Base-by-base conservation (phyloP, 2,113 vertebrate species). In the Dromiciops gliroides region DNA sequence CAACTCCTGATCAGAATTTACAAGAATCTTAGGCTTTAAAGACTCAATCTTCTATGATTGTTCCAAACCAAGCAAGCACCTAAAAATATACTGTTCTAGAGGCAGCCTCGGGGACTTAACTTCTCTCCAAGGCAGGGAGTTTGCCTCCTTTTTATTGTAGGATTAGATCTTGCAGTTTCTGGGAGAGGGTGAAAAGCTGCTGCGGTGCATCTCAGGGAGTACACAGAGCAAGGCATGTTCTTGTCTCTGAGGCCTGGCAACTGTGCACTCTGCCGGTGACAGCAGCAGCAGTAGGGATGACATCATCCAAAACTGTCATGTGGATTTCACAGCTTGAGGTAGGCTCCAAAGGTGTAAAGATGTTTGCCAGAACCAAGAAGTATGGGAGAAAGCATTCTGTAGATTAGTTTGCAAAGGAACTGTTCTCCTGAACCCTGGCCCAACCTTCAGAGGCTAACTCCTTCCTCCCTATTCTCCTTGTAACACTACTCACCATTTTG, bases 11-110 rank as follows among this genome's bases (percentile, higher is more conserved):
- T 92, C 92, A 47, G 90, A 89, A 93, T 92, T 91, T 51, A 48
- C 19, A 48, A 92, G 91, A 94, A 92, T 92, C 94, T 93, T 3
- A 4, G 52, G 51, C 67, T 91, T 93, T 95, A 89, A 44, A 48
- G 2, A 50, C 60, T 90, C 91, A 51, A 24, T 92, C 52, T 56
- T 95, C 88, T 93, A 92, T 94, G 67, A 89, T 53, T 96, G 92
- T 93, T 92, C 89, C 89, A 90, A 49, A 89, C 52, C 50, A 94
- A 93, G 51, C 75, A 10, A 47, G 48, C 19, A n/a, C 95, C 96
- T 96, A 56, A 96, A 94, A 94, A 56, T 37, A 95, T n/a, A 51
- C 47, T 4, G 19, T n/a, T 94, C 90, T 51, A 83, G 3, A 31
- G 19, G 95, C 19, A n/a, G 60, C 56, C 48, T 48, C 37, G 25